Evolutionary conservation across 2,113 vertebrate genomes (phyloP), one percentile per base, ranked within the genome.

Genomic region (Planiliza haematocheilus): DNA sequence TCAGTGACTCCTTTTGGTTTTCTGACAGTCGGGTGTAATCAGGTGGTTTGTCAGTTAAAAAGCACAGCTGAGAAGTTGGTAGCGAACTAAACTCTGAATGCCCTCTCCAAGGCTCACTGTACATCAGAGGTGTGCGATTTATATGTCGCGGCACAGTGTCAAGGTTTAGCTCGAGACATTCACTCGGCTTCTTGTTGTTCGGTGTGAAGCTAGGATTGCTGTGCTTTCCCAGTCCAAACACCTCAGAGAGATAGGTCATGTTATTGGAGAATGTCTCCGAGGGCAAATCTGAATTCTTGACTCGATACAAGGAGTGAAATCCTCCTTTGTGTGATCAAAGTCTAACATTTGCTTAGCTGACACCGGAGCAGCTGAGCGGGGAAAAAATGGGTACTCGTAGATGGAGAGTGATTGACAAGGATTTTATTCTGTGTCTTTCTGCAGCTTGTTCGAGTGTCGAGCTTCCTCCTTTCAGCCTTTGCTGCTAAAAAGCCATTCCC

Each of bases 401-500:
- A 58, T 34, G 43, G 43, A 51, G 21, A 68, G 66, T 67, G 69
- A 80, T 45, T 87, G 84, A 85, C 73, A 55, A 49, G 68, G 42
- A 74, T 80, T 73, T 49, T 37, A 72, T 50, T 65, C 21, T 45
- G 63, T 70, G 43, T 66, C 45, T 82, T 42, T 85, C 48, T 58
- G 74, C 65, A 53, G 72, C 50, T 1, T 62, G 61, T 81, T 70
- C 49, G 70, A 84, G 71, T 48, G 74, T 66, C 5, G 10, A 66
- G 76, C 75, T 81, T 86, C 80, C 70, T 75, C 58, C 49, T 79
- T 67, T 78, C 53, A 75, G 64, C 46, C 4, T 10, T 30, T 9
- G 43, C 73, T 56, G 77, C 74, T 82, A 70, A 80, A 89, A 88
- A 81, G 70, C 77, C 62, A 60, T 79, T 84, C 60, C 87, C 83